These are phyloP conservation scores for Tortricodes alternella DNA, from an alignment of 2,888 invertebrate genomes.

Conservation along the genomic window DNA sequence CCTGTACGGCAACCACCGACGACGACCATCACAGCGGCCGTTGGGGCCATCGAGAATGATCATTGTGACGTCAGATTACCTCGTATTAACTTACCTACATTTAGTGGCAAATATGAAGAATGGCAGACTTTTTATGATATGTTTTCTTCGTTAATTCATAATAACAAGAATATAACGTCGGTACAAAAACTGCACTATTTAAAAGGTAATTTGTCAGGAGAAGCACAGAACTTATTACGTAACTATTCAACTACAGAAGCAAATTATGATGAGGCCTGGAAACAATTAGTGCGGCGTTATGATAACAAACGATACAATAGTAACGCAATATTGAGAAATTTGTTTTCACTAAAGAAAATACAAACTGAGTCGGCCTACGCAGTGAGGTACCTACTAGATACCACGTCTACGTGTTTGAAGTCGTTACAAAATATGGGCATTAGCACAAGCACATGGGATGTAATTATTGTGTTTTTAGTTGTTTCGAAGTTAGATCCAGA, in stretches of 20 bases:
- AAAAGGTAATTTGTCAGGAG: constrained; percentile 35
- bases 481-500: background rate
- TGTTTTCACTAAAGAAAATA: constrained; percentile 32
- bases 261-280: constrained; percentile 37
- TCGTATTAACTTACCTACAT: constrained; percentile 31
- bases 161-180: constrained; percentile 22
- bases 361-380: constrained; percentile 23
- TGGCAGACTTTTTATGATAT: constrained; percentile 36
- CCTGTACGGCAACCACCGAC: background rate
- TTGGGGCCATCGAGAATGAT: background rate
- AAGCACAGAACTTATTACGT: constrained; percentile 31
- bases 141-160: constrained; percentile 33
- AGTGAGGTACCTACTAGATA: background rate
- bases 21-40: background rate
- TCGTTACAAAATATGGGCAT: constrained; percentile 8
- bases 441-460: background rate
- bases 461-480: background rate
- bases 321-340: constrained; percentile 32
- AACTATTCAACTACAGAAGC: constrained; percentile 32
- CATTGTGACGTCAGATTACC: constrained; percentile 31
- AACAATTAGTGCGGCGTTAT: constrained; percentile 32
- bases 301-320: constrained; percentile 35
- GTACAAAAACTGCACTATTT: constrained; percentile 39
- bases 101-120: constrained; percentile 34
- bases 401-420: constrained; percentile 7